Conservation (phyloP, 2,113 vertebrate genomes). For the Hepsetus odoe region DNA sequence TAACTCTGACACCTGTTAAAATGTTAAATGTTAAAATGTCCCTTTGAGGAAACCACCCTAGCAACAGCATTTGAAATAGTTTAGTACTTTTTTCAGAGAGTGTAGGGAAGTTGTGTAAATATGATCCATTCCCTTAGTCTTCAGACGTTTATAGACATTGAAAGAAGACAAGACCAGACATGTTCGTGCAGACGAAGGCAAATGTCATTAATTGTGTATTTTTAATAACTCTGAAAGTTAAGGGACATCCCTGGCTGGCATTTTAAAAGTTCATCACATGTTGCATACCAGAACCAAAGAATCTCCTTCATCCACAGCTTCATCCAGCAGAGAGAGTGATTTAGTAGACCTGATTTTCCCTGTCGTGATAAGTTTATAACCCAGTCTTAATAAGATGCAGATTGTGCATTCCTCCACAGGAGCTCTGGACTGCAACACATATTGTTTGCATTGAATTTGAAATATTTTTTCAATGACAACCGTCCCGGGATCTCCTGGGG, state of each 20-base stretch:
- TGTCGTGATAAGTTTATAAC: slow-evolving; percentile 67
- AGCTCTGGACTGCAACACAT: slow-evolving; percentile 55
- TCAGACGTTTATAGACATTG: too few species aligned
- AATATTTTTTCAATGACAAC: slow-evolving; percentile 62
- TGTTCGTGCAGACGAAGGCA: too few species aligned
- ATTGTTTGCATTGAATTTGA: slow-evolving; percentile 65
- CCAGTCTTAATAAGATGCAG: slow-evolving; percentile 71
- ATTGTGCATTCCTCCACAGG: slow-evolving; percentile 50
- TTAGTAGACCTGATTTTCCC: slow-evolving; percentile 62
- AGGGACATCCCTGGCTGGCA: neutral
- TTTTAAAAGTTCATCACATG: neutral
- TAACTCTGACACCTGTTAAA: too few species aligned
- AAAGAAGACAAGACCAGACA: too few species aligned
- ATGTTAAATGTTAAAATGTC: too few species aligned
- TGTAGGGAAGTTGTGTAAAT: too few species aligned
- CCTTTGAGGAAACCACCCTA: too few species aligned
- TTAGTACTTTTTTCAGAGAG: too few species aligned
- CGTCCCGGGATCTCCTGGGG: slow-evolving; percentile 16
- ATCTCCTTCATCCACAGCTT: slow-evolving; percentile 53
- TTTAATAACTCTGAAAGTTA: neutral
- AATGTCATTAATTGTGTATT: neutral
- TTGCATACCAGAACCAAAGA: neutral
- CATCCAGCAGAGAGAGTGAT: slow-evolving; percentile 64
- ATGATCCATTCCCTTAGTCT: too few species aligned
- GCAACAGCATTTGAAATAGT: too few species aligned